Conservation (phyloP, 2,113 vertebrate genomes). For the Emberiza fucata region DNA sequence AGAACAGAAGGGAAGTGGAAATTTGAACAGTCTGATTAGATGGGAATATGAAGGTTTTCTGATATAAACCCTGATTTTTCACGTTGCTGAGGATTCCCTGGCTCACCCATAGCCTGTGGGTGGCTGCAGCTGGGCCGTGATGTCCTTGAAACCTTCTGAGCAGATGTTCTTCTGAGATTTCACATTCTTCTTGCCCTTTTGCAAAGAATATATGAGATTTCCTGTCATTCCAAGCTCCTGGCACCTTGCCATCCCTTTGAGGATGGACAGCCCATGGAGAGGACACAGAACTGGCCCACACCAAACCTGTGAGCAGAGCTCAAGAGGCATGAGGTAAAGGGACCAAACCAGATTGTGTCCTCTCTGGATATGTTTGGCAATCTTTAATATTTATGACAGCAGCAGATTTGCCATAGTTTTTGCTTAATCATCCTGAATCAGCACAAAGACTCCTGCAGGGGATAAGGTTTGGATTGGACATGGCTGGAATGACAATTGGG, state of each 20-base stretch:
- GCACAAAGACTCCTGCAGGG: fast-evolving
- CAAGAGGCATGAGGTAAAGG: background rate
- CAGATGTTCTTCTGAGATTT: background rate
- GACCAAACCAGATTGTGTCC: background rate
- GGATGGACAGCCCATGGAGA: background rate
- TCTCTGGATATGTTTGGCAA: background rate
- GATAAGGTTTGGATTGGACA: background rate
- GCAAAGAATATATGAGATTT: background rate
- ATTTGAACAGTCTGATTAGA: background rate
- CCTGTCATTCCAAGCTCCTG: background rate
- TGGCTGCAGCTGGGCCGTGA: background rate
- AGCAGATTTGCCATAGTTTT: background rate
- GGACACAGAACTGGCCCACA: background rate
- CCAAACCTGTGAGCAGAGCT: background rate
- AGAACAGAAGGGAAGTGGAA: background rate
- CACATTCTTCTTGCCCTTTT: background rate
- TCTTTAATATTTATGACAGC: background rate
- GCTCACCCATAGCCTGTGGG: background rate
- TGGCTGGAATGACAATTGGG: background rate
- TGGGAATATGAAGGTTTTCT: background rate
- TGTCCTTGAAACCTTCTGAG: background rate
- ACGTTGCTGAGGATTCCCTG: background rate
- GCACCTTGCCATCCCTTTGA: background rate
- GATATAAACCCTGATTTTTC: background rate
- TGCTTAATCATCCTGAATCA: background rate